Percentiles rank a stretch among this genome's conserved stretches.
phyloP scores from a whole-genome alignment of 2,888 invertebrate species.

The Scaptomyza reducta region DNA sequence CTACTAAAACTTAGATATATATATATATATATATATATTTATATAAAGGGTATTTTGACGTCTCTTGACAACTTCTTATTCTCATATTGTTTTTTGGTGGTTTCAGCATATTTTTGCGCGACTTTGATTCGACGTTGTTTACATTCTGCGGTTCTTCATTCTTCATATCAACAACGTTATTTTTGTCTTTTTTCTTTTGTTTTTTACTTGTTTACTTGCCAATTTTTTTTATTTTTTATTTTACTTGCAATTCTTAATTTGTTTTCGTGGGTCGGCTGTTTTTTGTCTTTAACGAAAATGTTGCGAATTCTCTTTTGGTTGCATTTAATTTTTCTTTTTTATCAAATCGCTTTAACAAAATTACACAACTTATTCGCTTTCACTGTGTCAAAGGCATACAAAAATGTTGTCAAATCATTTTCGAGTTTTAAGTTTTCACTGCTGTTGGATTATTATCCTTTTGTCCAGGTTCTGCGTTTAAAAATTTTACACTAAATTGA shows the following conservation, averaged over 20 bases:
- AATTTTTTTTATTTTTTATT: constrained; percentile 5
- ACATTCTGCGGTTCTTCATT: constrained; percentile 36
- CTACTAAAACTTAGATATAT: too few species aligned
- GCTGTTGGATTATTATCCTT: constrained; percentile 24
- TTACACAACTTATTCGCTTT: constrained; percentile 40
- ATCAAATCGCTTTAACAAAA: constrained; percentile 17
- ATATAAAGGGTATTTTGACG: constrained; percentile 7
- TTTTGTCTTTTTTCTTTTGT: constrained; percentile 22
- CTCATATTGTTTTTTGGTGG: constrained; percentile 3
- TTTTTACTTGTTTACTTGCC: constrained; percentile 41
- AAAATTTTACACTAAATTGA: constrained; percentile 78
- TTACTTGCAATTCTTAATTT: constrained; percentile 25
- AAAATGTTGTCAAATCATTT: constrained; percentile 45
- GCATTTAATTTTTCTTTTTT: constrained; percentile 22
- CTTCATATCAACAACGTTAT: constrained; percentile 36
- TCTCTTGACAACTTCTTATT: neutral
- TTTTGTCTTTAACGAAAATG: constrained; percentile 11
- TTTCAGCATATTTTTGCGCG: constrained; percentile 27
- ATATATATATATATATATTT: too few species aligned
- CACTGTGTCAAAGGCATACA: constrained; percentile 63
- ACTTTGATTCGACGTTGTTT: constrained; percentile 61
- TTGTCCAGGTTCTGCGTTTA: constrained; percentile 23
- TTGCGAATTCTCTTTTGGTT: constrained; percentile 1
- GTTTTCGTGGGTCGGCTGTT: constrained; percentile 47
- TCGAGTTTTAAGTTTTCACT: constrained; percentile 36